Percentiles rank a stretch among this genome's conserved stretches.
phyloP scores from a whole-genome alignment of 2,888 invertebrate species.

The Lamproptera curius region DNA sequence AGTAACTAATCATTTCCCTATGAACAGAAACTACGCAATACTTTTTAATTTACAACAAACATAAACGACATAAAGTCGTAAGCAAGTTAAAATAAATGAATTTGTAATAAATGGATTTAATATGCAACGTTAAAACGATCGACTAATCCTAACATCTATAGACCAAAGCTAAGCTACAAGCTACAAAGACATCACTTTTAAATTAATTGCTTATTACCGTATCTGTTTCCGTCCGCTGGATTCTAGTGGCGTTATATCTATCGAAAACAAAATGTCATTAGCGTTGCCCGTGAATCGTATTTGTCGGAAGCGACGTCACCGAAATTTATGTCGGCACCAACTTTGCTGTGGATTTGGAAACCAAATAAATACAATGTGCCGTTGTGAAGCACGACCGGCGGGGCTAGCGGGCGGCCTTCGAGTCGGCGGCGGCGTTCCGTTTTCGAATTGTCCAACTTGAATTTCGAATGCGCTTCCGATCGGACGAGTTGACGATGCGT shows the following conservation, averaged over 20 bases:
- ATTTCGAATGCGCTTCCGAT: background rate
- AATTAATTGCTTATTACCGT: slow-evolving; percentile 21
- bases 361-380: slow-evolving; percentile 55
- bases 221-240: slow-evolving; percentile 23
- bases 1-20: too few relatives aligned
- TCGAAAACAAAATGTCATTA: slow-evolving; percentile 63
- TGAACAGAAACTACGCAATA: too few relatives aligned
- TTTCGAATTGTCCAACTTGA: background rate
- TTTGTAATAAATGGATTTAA: too few relatives aligned
- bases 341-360: slow-evolving; percentile 52
- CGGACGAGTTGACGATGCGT: too few relatives aligned
- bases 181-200: too few relatives aligned
- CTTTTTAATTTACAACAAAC: too few relatives aligned
- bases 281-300: slow-evolving; percentile 40
- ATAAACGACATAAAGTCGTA: too few relatives aligned
- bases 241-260: slow-evolving; percentile 7
- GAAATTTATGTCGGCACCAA: slow-evolving; percentile 66
- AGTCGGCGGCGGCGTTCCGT: slow-evolving; percentile 3
- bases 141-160: too few relatives aligned
- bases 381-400: slow-evolving; percentile 34
- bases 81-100: too few relatives aligned
- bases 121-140: too few relatives aligned
- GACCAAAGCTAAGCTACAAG: too few relatives aligned
- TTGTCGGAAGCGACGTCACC: slow-evolving; percentile 57
- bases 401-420: slow-evolving; percentile 13